Base-by-base conservation (phyloP, 2,113 vertebrate genomes). In the Cyanoderma ruficeps region DNA sequence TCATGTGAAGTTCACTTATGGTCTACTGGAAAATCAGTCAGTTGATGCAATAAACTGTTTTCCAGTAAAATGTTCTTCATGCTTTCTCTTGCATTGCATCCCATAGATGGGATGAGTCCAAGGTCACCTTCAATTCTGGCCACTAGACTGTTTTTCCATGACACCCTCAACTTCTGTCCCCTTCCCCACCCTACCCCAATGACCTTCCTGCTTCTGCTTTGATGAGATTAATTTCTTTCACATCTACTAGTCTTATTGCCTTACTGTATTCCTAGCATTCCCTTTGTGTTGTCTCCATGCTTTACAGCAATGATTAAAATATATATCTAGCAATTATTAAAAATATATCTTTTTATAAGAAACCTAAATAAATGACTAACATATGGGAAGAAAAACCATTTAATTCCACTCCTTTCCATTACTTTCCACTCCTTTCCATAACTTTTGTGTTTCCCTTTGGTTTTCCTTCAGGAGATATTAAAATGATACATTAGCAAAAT, bases 141-240 rank as follows among this genome's bases (percentile, higher is more conserved):
- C 33, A 47, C 17, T 16, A 42, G 49, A n/a, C 33, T 60, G n/a
- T n/a, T 56, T 56, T 88, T 65, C 55, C 6, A 20, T 74, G 25
- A 15, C 5, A 42, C 52, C 10, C 11, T 88, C 41, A 70, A n/a
- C 11, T 86, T 86, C 30, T 6, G 4, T 55, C 3, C 18, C 10
- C 3, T 82, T 89, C 22, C 42, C 11, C 18, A 64, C 6, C 7
- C 11, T 0, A 0, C 6, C 15, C 28, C 0, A 3, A 42, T 55
- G 56, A 55, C 22, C 22, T 72, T 77, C 60, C 31, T 59, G 3
- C 28, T 63, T 77, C 35, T 81, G 20, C 35, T 46, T 77, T 77
- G 28, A 12, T 18, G 47, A 59, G 7, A 50, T 44, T 55, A 49
- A 47, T 84, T 83, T 76, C 11, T 81, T 77, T 87, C 22, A 16